phyloP scores from a whole-genome alignment of 1,140 invertebrate genomes.

The Protaetia brevitarsis region DNA sequence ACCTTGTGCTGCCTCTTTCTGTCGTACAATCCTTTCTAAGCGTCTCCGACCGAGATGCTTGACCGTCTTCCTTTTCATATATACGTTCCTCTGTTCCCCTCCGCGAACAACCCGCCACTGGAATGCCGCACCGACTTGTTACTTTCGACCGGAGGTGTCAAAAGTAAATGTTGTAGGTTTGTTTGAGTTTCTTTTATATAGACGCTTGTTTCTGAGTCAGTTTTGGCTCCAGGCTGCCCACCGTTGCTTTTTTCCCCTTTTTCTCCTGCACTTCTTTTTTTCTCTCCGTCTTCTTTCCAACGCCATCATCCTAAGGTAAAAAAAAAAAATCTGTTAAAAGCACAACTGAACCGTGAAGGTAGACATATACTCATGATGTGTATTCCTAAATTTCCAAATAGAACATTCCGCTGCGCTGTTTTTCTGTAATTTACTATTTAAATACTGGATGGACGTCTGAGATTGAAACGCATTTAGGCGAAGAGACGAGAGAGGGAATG shows the following conservation, averaged over 20 bases:
- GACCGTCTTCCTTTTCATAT: background rate
- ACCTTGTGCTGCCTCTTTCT: constrained; percentile 32
- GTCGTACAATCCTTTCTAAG: constrained; percentile 2
- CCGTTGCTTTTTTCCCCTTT: background rate
- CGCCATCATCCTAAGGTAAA: background rate
- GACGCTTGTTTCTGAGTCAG: constrained; percentile 19
- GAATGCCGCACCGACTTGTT: constrained; percentile 44
- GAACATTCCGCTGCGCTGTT: constrained; percentile 8
- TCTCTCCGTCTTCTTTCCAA: background rate
- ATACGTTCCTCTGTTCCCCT: constrained; percentile 7
- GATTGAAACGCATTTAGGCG: constrained; percentile 7
- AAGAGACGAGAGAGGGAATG: background rate
- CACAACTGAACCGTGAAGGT: background rate
- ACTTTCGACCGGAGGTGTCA: constrained; percentile 45
- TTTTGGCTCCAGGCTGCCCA: constrained; percentile 18
- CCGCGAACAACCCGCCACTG: constrained; percentile 30
- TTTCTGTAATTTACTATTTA: constrained; percentile 13
- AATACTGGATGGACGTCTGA: constrained; percentile 5
- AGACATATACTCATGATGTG: constrained; percentile 17
- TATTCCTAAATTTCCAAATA: constrained; percentile 15
- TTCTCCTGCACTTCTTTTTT: background rate
- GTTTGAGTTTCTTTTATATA: constrained; percentile 35
- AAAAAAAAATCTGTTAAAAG: constrained; percentile 4
- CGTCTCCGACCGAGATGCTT: constrained; percentile 17
- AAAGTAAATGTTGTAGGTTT: constrained; percentile 42